phyloP scores from a whole-genome alignment of 2,113 vertebrate genomes.

The Argyrosomus japonicus region DNA sequence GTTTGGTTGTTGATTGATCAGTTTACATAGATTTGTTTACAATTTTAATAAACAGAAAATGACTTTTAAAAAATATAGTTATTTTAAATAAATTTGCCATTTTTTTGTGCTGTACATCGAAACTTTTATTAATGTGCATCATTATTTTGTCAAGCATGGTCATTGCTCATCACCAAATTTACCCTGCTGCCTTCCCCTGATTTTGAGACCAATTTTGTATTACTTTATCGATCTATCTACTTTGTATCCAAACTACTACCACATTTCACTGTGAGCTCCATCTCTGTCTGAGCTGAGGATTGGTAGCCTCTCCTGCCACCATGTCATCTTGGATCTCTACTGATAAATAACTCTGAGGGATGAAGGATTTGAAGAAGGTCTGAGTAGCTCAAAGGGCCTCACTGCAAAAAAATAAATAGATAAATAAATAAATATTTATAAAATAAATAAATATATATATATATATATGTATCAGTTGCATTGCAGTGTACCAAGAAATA shows the following conservation, averaged over 20 bases:
- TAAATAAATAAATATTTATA: too few relatives aligned
- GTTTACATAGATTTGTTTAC: too few relatives aligned
- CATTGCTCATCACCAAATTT: background rate
- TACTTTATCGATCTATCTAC: background rate
- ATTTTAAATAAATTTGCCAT: too few relatives aligned
- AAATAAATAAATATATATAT: too few relatives aligned
- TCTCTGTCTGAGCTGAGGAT: conserved; percentile 20
- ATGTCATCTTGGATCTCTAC: conserved; percentile 26
- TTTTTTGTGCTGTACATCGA: background rate
- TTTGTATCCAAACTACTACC: conserved; percentile 17
- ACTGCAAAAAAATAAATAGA: too few relatives aligned
- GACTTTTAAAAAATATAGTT: too few relatives aligned
- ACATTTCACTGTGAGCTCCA: conserved; percentile 11
- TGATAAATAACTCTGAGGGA: conserved; percentile 44
- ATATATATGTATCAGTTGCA: background rate
- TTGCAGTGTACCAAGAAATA: too few relatives aligned
- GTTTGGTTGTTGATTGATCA: too few relatives aligned
- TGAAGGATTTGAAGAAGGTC: conserved; percentile 43
- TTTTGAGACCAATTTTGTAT: background rate
- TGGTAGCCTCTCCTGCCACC: conserved; percentile 20
- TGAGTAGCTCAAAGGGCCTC: conserved; percentile 18
- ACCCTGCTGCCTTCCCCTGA: background rate
- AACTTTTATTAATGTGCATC: background rate
- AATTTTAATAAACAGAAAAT: too few relatives aligned
- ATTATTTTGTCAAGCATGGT: background rate